Evolutionary conservation across 64 coral and sea anemone genomes (phyloP).

Genomic region (Porites lutea): DNA sequence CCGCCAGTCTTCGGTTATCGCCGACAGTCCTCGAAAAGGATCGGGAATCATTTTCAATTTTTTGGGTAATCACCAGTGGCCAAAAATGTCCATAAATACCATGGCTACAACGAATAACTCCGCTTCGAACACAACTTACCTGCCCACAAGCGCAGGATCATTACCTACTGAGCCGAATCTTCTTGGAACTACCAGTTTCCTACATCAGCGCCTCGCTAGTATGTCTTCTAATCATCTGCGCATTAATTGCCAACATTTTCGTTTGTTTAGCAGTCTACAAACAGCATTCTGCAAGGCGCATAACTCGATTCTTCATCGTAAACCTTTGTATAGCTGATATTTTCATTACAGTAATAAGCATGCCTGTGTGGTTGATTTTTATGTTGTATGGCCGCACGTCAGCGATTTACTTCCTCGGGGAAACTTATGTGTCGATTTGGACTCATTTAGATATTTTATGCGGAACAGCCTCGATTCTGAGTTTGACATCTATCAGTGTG

Average conservation of each 20-base stretch:
- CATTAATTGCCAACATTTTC: slow-evolving; percentile 63
- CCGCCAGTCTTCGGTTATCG: neutral
- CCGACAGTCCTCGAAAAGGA: neutral
- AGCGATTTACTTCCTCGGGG: neutral
- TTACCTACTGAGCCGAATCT: neutral
- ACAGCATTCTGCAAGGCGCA: slow-evolving; percentile 40
- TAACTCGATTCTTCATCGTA: slow-evolving; percentile 82
- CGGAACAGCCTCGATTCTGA: slow-evolving; percentile 84
- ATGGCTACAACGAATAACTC: neutral
- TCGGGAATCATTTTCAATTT: neutral
- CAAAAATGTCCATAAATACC: neutral
- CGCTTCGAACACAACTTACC: neutral
- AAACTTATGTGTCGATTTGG: slow-evolving; percentile 57
- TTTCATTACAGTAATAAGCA: slow-evolving; percentile 74
- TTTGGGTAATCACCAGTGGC: neutral
- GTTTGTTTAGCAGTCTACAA: slow-evolving; percentile 63
- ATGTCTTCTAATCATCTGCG: slow-evolving; percentile 57
- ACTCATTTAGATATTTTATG: slow-evolving; percentile 70
- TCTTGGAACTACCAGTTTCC: neutral
- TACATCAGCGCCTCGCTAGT: slow-evolving; percentile 46
- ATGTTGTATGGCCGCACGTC: slow-evolving; percentile 22
- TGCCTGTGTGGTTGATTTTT: slow-evolving; percentile 75
- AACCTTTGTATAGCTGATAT: slow-evolving; percentile 77
- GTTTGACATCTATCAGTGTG: slow-evolving; percentile 78
- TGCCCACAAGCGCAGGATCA: neutral